Percentiles rank a stretch among this genome's conserved stretches.
These are phyloP conservation scores for Drosophila rufa DNA, from an alignment of 1,140 invertebrate genomes.

Conservation along the genomic window DNA sequence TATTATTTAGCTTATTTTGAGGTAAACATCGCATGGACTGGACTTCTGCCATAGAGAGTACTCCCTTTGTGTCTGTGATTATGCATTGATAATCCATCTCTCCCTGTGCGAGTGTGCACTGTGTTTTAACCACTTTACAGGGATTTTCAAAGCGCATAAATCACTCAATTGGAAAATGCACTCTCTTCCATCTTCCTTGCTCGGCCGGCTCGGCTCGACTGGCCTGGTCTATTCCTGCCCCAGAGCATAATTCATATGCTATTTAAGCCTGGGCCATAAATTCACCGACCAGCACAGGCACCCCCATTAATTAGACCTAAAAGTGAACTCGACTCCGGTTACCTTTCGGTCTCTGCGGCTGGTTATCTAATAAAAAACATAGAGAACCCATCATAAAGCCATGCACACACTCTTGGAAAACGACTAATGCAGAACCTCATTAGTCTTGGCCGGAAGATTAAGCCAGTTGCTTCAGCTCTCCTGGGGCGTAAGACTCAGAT, in stretches of 20 bases:
- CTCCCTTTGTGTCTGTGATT: slow-evolving; percentile 23
- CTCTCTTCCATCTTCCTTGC: slow-evolving; percentile 39
- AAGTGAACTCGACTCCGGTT: slow-evolving; percentile 39
- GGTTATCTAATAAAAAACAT: slow-evolving; percentile 34
- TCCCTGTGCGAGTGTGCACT: slow-evolving; percentile 2
- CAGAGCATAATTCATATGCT: slow-evolving; percentile 79
- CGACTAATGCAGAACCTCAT: slow-evolving; percentile 28
- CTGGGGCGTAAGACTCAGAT: background rate
- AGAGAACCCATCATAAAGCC: slow-evolving; percentile 21
- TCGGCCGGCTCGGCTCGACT: background rate
- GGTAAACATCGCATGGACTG: background rate
- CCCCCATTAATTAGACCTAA: slow-evolving; percentile 77
- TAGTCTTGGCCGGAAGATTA: slow-evolving; percentile 33
- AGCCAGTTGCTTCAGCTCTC: slow-evolving; percentile 1
- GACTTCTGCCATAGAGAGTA: slow-evolving; percentile 3
- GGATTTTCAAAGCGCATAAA: slow-evolving; percentile 79
- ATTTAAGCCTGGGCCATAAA: slow-evolving; percentile 78
- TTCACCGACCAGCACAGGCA: slow-evolving; percentile 54
- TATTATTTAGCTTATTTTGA: slow-evolving; percentile 46
- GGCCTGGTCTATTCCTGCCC: slow-evolving; percentile 18
- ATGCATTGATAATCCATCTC: slow-evolving; percentile 26
- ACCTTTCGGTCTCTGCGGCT: slow-evolving; percentile 30
- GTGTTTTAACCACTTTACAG: slow-evolving; percentile 53
- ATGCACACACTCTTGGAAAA: background rate
- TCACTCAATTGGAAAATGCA: slow-evolving; percentile 81